Conservation (phyloP, 2,113 vertebrate genomes). For the Lophura nycthemera region DNA sequence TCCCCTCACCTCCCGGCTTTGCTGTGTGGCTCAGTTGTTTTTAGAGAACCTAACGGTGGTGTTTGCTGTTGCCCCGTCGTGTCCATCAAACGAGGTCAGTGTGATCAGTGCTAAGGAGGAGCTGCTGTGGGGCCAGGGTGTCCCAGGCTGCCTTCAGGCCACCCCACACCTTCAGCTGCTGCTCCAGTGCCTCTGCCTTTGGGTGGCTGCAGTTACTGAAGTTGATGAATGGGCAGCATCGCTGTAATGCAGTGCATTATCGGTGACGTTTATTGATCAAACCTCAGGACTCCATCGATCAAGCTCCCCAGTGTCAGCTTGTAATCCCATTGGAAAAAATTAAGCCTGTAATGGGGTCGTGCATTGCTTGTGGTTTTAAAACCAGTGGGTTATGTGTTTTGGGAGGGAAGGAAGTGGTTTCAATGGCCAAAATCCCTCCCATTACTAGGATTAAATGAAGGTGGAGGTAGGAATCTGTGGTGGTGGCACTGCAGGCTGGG, state of each 20-base stretch:
- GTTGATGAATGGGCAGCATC: constrained; percentile 20
- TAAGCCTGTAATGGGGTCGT: constrained; percentile 12
- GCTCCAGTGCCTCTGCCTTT: constrained; percentile 16
- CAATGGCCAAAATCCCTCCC: not conserved
- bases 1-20: not conserved
- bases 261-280: constrained; percentile 42
- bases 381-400: not conserved
- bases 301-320: not conserved
- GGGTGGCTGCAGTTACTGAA: constrained; percentile 7
- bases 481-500: not conserved
- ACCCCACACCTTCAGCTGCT: not conserved
- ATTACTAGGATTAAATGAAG: not conserved
- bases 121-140: not conserved
- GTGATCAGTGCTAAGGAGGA: not conserved
- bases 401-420: constrained; percentile 16
- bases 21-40: not conserved
- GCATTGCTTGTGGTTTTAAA: not conserved
- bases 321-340: constrained; percentile 38
- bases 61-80: not conserved
- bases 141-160: rapidly evolving
- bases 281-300: constrained; percentile 54
- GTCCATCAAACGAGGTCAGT: not conserved
- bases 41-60: constrained; percentile 13
- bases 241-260: not conserved
- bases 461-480: not conserved